Base-by-base conservation (phyloP, 2,797 vertebrate species). In the Poeciliopsis turneri region DNA sequence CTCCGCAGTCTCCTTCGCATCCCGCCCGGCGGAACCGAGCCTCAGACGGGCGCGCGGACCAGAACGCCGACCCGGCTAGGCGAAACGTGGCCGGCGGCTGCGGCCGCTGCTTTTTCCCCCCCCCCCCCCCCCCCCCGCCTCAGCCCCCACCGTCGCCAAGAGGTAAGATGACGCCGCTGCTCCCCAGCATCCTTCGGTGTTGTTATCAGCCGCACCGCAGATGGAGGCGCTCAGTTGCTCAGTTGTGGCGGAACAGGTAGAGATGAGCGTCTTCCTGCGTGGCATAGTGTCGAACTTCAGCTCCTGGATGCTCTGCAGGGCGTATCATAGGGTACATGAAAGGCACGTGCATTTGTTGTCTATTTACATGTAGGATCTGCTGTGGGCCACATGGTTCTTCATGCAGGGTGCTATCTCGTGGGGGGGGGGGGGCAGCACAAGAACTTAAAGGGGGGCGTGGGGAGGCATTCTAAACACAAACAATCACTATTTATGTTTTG, bases 1-100 rank as follows among this genome's bases (percentile, higher is more conserved):
- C 89, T 91, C 93, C 79, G 95, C 95, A 94, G 92, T 93, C 90
- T 90, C 90, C 86, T 89, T 86, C 90, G 87, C 91, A 78, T 92
- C 88, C 87, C 23, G 84, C 36, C 80, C 61, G 78, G 61, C 83
- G 74, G 73, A 39, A 30, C 74, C 59, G 69, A 73, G 72, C 49
- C 51, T 53, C 76, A 25, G 59, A 43, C 8, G 41, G 73, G 76
- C 73, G 39, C 57, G 36, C 76, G 18, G 70, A 80, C 43, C 81
- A 39, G 10, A 39, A 51, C 41, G 39, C 23, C 82, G 33, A 45
- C 39, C 68, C 33, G 33, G 33, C 33, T 33, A 3, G 41, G 11
- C 12, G 11, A 70, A 13, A 61, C 41, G 68, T n/a, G 68, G 15
- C 5, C 5, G 43, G 75, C 8, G 39, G 74, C 80, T 2, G 78